Percentiles rank a stretch among this genome's conserved stretches.
Conservation (phyloP, 2,888 invertebrate species). For the Macrostomum cliftonense region DNA sequence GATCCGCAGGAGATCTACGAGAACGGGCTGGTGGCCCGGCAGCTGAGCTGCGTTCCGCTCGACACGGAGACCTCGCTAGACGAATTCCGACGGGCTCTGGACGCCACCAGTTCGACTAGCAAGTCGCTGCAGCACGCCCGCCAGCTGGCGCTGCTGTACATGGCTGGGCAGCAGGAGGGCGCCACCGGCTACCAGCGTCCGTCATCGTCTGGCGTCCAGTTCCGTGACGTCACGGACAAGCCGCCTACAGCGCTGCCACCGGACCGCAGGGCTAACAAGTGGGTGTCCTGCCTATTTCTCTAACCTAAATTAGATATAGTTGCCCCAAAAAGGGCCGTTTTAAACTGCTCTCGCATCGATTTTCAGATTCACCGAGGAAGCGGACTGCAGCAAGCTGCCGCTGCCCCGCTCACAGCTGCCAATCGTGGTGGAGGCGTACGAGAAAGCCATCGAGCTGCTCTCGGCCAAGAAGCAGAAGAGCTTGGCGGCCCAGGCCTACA, state of each 20-base stretch:
- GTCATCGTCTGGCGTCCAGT: too few relatives aligned
- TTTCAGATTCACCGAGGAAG: too few relatives aligned
- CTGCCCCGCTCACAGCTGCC: conserved; percentile 27
- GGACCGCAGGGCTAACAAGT: too few relatives aligned
- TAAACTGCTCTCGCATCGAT: too few relatives aligned
- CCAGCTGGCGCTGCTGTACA: conserved; percentile 28
- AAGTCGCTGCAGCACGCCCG: conserved; percentile 31
- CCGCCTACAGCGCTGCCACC: too few relatives aligned
- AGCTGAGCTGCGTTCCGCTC: conserved; percentile 29
- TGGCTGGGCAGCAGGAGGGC: conserved; percentile 30
- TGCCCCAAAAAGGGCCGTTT: too few relatives aligned
- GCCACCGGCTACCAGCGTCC: not conserved
- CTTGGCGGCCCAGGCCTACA: conserved; percentile 31
- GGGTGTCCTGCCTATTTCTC: too few relatives aligned
- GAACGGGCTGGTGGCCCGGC: conserved; percentile 5
- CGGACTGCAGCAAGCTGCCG: conserved; percentile 13
- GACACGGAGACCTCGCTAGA: conserved; percentile 24
- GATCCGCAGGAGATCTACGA: not conserved
- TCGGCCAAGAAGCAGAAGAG: conserved; percentile 26
- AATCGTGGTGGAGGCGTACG: conserved; percentile 29
- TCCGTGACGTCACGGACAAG: too few relatives aligned
- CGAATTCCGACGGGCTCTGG: conserved; percentile 20
- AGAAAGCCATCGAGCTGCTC: conserved; percentile 33
- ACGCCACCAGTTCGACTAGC: conserved; percentile 24
- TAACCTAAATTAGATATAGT: too few relatives aligned